Evolutionary conservation across 2,113 vertebrate genomes (phyloP).

Genomic region (human): DNA sequence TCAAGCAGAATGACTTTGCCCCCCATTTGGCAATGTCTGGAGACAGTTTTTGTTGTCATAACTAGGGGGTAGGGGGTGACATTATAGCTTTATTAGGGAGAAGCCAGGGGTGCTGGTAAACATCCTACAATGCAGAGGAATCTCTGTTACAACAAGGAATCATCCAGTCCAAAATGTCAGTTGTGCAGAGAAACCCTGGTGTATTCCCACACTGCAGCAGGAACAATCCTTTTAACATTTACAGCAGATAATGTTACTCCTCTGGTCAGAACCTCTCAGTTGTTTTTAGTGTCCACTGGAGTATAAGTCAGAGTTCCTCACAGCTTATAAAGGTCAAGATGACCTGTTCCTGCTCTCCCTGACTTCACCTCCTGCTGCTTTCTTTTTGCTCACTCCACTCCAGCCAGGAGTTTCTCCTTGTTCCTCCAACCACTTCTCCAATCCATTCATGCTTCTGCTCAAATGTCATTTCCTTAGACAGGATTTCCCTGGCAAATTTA

Average conservation of each 20-base stretch:
- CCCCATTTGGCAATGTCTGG: not conserved
- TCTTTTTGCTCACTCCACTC: not conserved
- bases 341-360: not conserved
- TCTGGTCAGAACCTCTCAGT: not conserved
- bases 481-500: not conserved
- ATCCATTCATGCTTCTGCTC: not conserved
- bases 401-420: not conserved
- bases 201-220: not conserved
- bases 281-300: not conserved
- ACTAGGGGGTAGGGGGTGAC: fast-evolving
- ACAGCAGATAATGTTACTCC: not conserved
- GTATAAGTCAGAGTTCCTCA: not conserved
- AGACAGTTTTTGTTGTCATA: not conserved
- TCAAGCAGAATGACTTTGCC: not conserved
- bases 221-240: not conserved
- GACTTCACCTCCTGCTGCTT: not conserved
- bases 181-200: not conserved
- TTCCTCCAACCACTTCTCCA: not conserved
- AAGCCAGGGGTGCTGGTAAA: not conserved
- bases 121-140: not conserved
- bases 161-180: not conserved
- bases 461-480: not conserved
- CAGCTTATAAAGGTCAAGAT: not conserved
- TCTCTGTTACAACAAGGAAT: not conserved
- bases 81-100: not conserved